These are phyloP conservation scores for Eonycteris spelaea DNA, from an alignment of 2,113 vertebrate species.

Conservation along the genomic window DNA sequence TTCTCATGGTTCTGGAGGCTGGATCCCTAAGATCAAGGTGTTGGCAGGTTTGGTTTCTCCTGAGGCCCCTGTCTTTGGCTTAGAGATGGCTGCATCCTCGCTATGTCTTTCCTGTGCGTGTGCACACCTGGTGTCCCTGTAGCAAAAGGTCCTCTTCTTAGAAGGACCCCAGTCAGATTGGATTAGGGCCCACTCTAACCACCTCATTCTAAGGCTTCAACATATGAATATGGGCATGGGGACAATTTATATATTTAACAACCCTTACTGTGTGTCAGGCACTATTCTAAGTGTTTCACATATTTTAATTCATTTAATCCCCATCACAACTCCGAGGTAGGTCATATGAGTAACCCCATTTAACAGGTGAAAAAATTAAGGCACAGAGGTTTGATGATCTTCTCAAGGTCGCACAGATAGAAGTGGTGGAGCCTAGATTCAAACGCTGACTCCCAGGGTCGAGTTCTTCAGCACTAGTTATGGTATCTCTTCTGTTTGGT, in stretches of 20 bases:
- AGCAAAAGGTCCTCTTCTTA: not conserved
- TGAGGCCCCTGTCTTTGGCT: not conserved
- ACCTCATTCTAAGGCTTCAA: not conserved
- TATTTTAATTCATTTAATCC: not conserved
- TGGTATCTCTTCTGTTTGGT: not conserved
- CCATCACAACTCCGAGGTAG: not conserved
- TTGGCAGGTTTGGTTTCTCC: not conserved
- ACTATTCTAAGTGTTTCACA: not conserved
- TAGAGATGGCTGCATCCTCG: not conserved
- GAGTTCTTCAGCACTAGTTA: not conserved
- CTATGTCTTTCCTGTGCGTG: not conserved
- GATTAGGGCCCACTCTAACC: not conserved
- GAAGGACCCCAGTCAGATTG: not conserved
- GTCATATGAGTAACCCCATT: not conserved
- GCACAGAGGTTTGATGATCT: not conserved
- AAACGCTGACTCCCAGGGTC: not conserved
- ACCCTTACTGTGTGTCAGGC: not conserved
- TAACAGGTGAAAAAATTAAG: not conserved
- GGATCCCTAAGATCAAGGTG: not conserved
- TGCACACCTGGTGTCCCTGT: not conserved
- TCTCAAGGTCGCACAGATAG: not conserved
- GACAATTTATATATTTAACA: not conserved
- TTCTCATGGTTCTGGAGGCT: not conserved
- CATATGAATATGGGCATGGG: not conserved
- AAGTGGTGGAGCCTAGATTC: not conserved